A percentile compares a stretch with the other conserved stretches of the same genome.
These are phyloP conservation scores for Alosa sapidissima DNA, from an alignment of 2,797 vertebrate genomes.

Conservation along the genomic window DNA sequence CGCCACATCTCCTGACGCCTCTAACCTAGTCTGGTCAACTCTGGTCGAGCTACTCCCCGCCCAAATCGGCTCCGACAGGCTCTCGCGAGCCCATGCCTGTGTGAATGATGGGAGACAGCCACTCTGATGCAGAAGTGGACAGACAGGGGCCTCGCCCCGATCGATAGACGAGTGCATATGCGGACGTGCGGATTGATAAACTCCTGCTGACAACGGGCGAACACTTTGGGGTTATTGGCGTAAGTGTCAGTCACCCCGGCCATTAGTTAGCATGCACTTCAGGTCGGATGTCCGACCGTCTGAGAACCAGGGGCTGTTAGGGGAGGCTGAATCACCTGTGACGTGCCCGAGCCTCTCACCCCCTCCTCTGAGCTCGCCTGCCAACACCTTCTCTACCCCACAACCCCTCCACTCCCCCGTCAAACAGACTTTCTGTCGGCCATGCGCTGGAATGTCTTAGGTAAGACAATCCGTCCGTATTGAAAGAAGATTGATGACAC, in stretches of 20 bases:
- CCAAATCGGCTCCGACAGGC: not conserved
- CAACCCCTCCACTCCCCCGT: not conserved
- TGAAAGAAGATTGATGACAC: conserved; percentile 17
- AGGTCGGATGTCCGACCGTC: conserved; percentile 71
- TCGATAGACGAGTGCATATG: conserved; percentile 73
- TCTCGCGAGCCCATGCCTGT: not conserved
- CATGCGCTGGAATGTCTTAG: not conserved
- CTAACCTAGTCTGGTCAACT: not conserved
- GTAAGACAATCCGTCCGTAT: conserved; percentile 14
- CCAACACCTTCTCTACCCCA: conserved; percentile 50
- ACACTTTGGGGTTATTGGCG: conserved; percentile 75
- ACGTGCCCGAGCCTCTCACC: not conserved
- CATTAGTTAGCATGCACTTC: conserved; percentile 77
- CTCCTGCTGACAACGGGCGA: conserved; percentile 75
- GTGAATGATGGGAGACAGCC: conserved; percentile 69
- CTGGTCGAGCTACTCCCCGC: not conserved
- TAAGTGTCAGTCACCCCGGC: conserved; percentile 72
- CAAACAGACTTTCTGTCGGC: conserved; percentile 21
- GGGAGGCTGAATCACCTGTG: not conserved
- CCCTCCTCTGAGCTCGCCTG: conserved; percentile 52
- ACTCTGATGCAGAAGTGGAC: conserved; percentile 64
- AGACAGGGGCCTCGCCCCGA: conserved; percentile 70
- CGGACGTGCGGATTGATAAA: conserved; percentile 77
- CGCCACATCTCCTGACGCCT: not conserved
- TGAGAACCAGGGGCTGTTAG: not conserved